Evolutionary conservation across 2,888 invertebrate genomes (phyloP), one percentile per base, ranked within the genome.

Genomic region (Trachelus stipa): DNA sequence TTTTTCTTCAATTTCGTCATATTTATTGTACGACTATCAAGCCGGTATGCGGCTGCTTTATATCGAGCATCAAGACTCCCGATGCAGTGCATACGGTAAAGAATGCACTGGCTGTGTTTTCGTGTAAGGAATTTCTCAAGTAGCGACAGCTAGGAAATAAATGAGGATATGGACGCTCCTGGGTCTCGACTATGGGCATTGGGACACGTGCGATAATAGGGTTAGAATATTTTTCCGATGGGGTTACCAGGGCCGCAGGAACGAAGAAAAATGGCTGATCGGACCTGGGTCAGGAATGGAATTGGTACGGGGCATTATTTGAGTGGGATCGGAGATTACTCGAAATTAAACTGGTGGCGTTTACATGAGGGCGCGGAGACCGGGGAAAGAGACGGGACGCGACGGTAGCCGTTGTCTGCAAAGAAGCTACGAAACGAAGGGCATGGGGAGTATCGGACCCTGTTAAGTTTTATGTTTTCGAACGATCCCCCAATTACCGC

Each of bases 381-480:
- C 9, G 9, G 40, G 6, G 23, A 40, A 9, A 6, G 23, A 71
- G 69, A 75, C 74, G 69, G 35, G 15, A 11, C 69, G 40, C 34
- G 77, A 75, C 77, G 74, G 74, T 68, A 37, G 30, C 23, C 69
- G 69, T 71, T 35, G 33, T 68, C 75, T 11, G 77, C 75, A 12
- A 77, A 37, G 69, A 34, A 37, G 37, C 69, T 4, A 56, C 6
- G 56, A 9, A 56, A 23, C 56, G 4, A 23, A 56, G 23, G 23
- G 23, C 6, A 1, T 0, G 6, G 23, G 4, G 56, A 23, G 56
- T 23, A 56, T 56, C 23, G 56, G 56, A 9, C 56, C 23, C 56
- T 56, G 75, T 77, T 75, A 69, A 75, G 74, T 77, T 77, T 77
- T 77, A 77, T 74, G 77, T 69, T 56, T 56, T 33, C 71, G 71